Conservation (phyloP, 35 echinoderm and acorn worm genomes). For the Apostichopus parvimensis region DNA sequence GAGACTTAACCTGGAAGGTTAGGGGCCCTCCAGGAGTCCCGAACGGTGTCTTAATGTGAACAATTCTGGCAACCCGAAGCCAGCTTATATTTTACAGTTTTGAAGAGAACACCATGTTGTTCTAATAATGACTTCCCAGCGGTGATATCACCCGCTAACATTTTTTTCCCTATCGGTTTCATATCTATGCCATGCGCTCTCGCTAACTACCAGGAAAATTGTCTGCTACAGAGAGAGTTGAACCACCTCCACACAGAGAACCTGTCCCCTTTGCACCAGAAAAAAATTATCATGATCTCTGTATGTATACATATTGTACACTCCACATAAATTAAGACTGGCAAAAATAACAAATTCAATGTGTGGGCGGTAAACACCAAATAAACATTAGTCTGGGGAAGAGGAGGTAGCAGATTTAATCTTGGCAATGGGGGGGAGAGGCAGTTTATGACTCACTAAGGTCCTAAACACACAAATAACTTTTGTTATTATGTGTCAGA, state of each 20-base stretch:
- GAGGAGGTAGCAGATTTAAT: background rate
- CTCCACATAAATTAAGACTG: background rate
- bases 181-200: background rate
- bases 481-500: background rate
- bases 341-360: background rate
- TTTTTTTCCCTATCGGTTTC: too few relatives aligned
- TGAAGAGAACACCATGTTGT: too few relatives aligned
- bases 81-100: too few relatives aligned
- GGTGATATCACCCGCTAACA: too few relatives aligned
- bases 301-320: too few relatives aligned
- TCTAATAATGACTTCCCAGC: too few relatives aligned
- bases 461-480: background rate
- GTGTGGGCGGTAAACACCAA: background rate
- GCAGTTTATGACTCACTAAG: background rate
- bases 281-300: too few relatives aligned
- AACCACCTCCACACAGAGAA: background rate
- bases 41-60: too few relatives aligned
- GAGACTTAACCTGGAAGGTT: too few relatives aligned
- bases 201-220: background rate
- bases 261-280: too few relatives aligned
- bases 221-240: background rate
- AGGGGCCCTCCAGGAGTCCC: too few relatives aligned
- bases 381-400: background rate
- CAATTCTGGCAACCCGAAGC: too few relatives aligned
- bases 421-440: background rate